A percentile compares a stretch with the other conserved stretches of the same genome.
Evolutionary conservation across 2,113 vertebrate species (phyloP).

Genomic region (Glaucidium brasilianum): DNA sequence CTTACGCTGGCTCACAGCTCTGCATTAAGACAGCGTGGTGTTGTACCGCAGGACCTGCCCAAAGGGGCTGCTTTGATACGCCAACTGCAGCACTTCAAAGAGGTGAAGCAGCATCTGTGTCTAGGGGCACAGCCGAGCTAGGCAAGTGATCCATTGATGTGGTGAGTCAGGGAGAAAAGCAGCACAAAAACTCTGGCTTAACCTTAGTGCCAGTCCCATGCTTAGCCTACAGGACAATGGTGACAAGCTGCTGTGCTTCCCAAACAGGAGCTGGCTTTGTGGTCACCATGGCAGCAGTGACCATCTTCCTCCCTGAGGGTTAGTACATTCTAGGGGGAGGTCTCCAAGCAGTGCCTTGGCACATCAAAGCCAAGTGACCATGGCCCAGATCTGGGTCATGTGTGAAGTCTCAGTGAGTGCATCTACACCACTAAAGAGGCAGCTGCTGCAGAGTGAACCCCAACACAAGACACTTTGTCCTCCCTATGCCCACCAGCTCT

Average conservation of each 20-base stretch:
- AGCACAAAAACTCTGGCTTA: background rate
- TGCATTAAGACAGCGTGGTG: fast-evolving
- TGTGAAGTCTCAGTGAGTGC: background rate
- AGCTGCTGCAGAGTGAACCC: background rate
- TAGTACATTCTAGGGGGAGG: background rate
- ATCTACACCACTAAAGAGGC: background rate
- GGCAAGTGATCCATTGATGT: background rate
- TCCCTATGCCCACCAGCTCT: fast-evolving
- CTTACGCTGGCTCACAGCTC: background rate
- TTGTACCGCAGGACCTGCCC: background rate
- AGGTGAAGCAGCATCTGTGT: background rate
- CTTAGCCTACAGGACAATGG: background rate
- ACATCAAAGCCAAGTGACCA: background rate
- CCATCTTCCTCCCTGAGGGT: background rate
- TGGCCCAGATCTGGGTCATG: too few relatives aligned
- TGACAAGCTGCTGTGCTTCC: background rate
- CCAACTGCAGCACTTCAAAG: fast-evolving
- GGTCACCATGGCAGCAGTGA: background rate
- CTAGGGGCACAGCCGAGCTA: background rate
- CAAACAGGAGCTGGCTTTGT: background rate
- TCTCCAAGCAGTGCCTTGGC: background rate
- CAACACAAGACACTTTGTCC: background rate
- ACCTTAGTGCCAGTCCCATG: background rate
- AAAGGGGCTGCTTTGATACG: background rate
- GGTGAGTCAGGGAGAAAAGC: background rate